Evolutionary conservation across 2,113 vertebrate genomes (phyloP).

Genomic region (Amazona vittata): DNA sequence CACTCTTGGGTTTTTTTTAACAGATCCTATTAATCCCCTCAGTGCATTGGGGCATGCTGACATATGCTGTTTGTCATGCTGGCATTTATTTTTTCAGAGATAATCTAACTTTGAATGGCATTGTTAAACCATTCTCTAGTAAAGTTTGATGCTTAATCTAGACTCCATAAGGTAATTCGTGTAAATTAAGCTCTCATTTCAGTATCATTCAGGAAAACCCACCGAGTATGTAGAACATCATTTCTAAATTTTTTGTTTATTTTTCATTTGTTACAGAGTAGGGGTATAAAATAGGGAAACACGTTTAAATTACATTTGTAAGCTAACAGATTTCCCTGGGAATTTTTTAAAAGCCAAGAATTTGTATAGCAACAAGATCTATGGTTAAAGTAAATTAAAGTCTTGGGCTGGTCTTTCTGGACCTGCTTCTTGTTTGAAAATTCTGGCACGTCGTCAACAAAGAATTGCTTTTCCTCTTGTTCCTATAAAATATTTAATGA

Average conservation of each 20-base stretch:
- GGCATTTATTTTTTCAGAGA: constrained; percentile 23
- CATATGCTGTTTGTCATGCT: constrained; percentile 44
- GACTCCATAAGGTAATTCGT: neutral
- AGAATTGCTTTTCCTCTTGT: neutral
- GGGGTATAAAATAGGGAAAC: neutral
- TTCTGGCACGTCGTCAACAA: neutral
- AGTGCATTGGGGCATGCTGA: constrained; percentile 16
- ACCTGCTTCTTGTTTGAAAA: neutral
- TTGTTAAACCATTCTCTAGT: constrained; percentile 19
- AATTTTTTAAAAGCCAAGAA: neutral
- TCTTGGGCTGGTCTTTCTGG: neutral
- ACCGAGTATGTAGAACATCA: neutral
- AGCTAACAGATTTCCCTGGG: neutral
- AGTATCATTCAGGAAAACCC: neutral
- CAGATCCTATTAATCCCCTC: constrained; percentile 33
- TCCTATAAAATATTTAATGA: neutral
- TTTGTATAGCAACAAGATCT: neutral
- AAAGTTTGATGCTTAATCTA: constrained; percentile 20
- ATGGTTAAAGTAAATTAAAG: neutral
- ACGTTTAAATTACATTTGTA: neutral
- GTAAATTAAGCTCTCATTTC: constrained; percentile 8
- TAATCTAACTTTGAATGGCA: constrained; percentile 36
- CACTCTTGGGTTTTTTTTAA: neutral
- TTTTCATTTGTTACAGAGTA: neutral
- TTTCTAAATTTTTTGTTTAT: neutral